These are phyloP conservation scores for Cygnus atratus DNA, from an alignment of 2,113 vertebrate genomes.

Conservation along the genomic window DNA sequence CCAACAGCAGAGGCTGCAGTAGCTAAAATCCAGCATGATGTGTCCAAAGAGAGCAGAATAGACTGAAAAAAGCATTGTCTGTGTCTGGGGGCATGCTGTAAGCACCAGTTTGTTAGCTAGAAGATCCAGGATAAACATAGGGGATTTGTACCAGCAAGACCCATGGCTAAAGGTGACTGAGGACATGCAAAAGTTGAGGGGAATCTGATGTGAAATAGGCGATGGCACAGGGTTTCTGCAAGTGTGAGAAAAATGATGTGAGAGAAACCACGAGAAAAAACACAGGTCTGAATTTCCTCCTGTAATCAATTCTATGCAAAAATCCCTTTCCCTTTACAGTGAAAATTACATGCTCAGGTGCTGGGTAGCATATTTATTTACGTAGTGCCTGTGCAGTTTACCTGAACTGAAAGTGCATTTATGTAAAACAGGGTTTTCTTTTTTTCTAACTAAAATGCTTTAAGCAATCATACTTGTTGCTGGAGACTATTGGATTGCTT, in stretches of 20 bases:
- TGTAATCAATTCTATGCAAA: not conserved
- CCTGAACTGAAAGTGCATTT: not conserved
- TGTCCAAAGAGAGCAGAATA: not conserved
- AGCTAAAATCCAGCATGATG: not conserved
- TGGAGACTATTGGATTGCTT: not conserved
- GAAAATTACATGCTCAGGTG: not conserved
- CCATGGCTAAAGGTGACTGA: not conserved
- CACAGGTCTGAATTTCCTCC: not conserved
- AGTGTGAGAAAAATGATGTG: not conserved
- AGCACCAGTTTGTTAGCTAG: not conserved
- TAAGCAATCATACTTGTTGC: not conserved
- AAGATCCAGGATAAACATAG: not conserved
- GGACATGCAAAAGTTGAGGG: not conserved
- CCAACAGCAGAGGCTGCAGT: not conserved
- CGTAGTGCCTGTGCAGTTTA: not conserved
- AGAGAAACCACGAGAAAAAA: not conserved
- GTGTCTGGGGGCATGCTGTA: not conserved
- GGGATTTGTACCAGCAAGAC: not conserved
- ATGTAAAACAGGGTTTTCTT: not conserved
- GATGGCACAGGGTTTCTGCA: not conserved
- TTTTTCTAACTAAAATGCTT: not conserved
- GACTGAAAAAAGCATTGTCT: not conserved
- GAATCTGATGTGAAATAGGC: not conserved
- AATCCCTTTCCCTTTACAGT: not conserved
- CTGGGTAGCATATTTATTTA: not conserved